phyloP scores from a whole-genome alignment of 2,888 invertebrate genomes.

The Torymus aiolomorphi region DNA sequence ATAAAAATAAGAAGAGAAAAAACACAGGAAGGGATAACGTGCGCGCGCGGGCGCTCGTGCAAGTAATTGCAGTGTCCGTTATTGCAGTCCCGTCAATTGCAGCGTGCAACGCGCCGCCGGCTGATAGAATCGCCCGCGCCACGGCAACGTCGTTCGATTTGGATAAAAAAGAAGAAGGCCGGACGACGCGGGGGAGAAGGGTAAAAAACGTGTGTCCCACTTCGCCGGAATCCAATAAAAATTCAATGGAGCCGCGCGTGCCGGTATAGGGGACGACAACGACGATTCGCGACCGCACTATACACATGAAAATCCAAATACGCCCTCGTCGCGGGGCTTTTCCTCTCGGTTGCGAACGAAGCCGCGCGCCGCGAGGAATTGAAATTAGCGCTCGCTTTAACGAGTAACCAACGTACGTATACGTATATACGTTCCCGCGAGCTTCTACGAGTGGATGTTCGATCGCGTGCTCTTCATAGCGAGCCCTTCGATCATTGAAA shows the following conservation, averaged over 20 bases:
- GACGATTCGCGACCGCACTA: too few relatives aligned
- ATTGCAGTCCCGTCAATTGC: slow-evolving; percentile 49
- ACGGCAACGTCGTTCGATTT: slow-evolving; percentile 38
- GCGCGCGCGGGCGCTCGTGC: too few relatives aligned
- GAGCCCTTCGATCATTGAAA: too few relatives aligned
- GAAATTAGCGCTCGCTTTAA: slow-evolving; percentile 40
- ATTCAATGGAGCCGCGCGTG: slow-evolving; percentile 44
- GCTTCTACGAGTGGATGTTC: too few relatives aligned
- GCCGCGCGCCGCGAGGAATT: slow-evolving; percentile 7
- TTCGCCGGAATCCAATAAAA: slow-evolving; percentile 54
- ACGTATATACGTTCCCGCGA: too few relatives aligned
- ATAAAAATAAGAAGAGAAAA: slow-evolving; percentile 21
- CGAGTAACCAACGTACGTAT: neutral
- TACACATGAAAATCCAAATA: slow-evolving; percentile 37
- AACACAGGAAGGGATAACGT: neutral
- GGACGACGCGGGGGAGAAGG: neutral
- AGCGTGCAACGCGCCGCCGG: neutral
- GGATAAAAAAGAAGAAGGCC: slow-evolving; percentile 45
- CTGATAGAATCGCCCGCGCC: slow-evolving; percentile 40
- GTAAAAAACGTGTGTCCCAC: slow-evolving; percentile 47
- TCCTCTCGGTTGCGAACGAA: neutral
- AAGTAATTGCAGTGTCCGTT: slow-evolving; percentile 52
- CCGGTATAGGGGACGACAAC: neutral
- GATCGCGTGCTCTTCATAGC: too few relatives aligned
- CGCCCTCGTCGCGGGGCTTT: neutral